Evolutionary conservation across 2,888 invertebrate genomes (phyloP), one percentile per base, ranked within the genome.

Genomic region (Notodonta dromedarius): DNA sequence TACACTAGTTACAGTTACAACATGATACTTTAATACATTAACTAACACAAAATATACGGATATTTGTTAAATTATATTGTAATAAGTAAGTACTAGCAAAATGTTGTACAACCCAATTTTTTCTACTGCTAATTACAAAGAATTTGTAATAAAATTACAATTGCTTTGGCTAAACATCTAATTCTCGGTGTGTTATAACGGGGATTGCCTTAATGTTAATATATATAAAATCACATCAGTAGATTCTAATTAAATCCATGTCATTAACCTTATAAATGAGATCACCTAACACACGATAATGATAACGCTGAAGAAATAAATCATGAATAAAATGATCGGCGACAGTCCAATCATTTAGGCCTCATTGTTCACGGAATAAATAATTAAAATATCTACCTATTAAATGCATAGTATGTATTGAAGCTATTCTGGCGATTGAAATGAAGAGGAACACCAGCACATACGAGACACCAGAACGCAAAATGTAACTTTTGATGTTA

Each of bases 241-340:
- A 39, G 60, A 14, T 24, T 59, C 58, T 52, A 67, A 61, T 59
- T 63, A 64, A 60, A 69, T 61, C 53, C 67, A 65, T 66, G 67
- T 54, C 70, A 76, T 61, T 70, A 72, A 77, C 79, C 73, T 80
- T 86, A 83, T 72, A 79, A 72, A 80, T 89, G 90, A 90, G 90
- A 90, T 90, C 90, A 82, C 82, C 85, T 78, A 77, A 79, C n/a
- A 75, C 72, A 73, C 69, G 62, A 74, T 66, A 62, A 72, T 63
- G 70, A 74, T 63, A 63, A 63, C 70, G 46, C 51, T 48, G 8
- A 12, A 32, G 63, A 58, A 54, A 64, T 64, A 48, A 63, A 65
- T 65, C 67, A 69, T 65, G 65, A 55, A 57, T 60, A 66, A 63
- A 70, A 65, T 66, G 59, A 74, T 60, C 56, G 63, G 57, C 55